phyloP scores from a whole-genome alignment of 2,888 invertebrate species.

The Gortyna flavago region DNA sequence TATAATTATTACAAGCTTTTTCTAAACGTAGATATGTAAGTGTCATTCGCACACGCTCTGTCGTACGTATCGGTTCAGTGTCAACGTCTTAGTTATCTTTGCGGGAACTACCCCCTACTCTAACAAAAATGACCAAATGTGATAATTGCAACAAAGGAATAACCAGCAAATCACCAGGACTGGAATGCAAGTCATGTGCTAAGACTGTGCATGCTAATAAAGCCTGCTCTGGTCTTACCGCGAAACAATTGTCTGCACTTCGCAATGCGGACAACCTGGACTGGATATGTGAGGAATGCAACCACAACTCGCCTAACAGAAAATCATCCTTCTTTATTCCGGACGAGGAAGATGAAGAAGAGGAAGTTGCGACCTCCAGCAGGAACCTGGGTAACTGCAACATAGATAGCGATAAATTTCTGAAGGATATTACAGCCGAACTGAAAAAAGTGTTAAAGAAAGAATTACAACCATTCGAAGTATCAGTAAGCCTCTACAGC shows the following conservation, averaged over 20 bases:
- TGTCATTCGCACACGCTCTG: no score
- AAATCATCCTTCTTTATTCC: constrained; percentile 6
- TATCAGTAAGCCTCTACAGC: neutral
- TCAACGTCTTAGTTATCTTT: neutral
- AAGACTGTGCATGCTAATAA: neutral
- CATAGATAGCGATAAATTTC: neutral
- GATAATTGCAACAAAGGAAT: constrained; percentile 3
- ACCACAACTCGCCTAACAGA: neutral
- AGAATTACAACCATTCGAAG: constrained; percentile 11
- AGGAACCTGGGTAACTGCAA: neutral
- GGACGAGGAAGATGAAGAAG: constrained; percentile 6
- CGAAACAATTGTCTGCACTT: constrained; percentile 2
- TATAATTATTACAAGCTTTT: no score
- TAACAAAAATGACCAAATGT: constrained; percentile 5
- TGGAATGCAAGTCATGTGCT: constrained; percentile 7
- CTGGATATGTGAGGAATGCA: neutral
- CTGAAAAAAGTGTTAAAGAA: constrained; percentile 8
- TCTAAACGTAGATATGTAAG: no score
- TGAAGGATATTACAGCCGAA: constrained; percentile 1
- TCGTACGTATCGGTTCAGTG: no score
- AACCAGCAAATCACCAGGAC: neutral
- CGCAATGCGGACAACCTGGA: neutral
- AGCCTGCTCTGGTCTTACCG: neutral
- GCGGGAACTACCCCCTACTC: neutral
- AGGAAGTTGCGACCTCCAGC: neutral